phyloP scores from a whole-genome alignment of 2,797 vertebrate genomes.

The Labeo calbasu region DNA sequence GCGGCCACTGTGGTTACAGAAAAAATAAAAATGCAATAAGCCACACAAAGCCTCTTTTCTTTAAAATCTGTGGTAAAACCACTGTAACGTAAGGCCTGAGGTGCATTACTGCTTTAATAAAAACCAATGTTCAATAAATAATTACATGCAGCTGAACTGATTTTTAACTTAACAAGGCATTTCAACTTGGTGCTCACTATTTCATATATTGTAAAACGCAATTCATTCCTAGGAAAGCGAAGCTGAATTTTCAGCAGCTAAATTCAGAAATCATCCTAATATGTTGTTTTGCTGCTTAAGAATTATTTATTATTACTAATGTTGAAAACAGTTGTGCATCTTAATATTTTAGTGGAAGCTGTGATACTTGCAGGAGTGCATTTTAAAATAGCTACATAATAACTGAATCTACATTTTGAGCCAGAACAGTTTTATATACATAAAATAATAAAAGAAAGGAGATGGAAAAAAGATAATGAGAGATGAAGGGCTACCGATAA shows the following conservation, averaged over 20 bases:
- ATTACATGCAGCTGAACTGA: background rate
- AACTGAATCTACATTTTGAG: background rate
- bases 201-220: background rate
- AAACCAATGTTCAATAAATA: background rate
- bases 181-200: background rate
- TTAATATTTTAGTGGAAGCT: background rate
- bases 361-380: background rate
- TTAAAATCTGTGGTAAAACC: slow-evolving; percentile 10
- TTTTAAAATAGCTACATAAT: too few relatives aligned
- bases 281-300: background rate
- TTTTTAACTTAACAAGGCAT: background rate
- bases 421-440: too few relatives aligned
- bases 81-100: background rate
- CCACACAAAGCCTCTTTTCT: slow-evolving; percentile 2
- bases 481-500: slow-evolving; percentile 14
- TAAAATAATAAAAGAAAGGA: background rate
- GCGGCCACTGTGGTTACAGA: background rate
- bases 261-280: background rate
- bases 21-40: slow-evolving; percentile 33
- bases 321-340: background rate
- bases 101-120: slow-evolving; percentile 9
- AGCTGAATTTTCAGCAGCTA: background rate
- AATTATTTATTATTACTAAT: background rate
- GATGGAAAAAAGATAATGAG: background rate
- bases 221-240: background rate